Conservation (phyloP, 2,113 vertebrate species). For the Catharus fuscescens region DNA sequence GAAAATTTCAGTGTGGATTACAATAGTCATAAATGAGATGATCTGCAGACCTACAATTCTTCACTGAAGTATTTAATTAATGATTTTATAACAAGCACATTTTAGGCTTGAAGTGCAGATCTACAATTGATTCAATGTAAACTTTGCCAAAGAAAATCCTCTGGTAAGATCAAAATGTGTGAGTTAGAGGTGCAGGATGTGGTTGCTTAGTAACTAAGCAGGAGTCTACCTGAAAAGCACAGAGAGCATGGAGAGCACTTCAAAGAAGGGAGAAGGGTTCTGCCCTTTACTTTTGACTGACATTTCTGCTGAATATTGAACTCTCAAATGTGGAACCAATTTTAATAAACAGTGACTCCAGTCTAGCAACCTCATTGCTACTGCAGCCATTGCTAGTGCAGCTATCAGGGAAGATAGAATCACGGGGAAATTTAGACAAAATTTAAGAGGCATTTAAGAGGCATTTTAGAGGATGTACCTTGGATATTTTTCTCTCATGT, state of each 20-base stretch:
- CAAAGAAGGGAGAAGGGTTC: neutral
- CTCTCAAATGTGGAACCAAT: neutral
- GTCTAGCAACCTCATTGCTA: neutral
- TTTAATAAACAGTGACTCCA: neutral
- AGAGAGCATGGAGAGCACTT: neutral
- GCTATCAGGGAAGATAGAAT: neutral
- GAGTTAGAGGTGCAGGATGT: neutral
- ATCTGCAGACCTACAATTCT: neutral
- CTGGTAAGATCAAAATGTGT: neutral
- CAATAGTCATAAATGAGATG: neutral
- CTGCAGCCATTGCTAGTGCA: neutral
- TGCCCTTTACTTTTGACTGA: neutral
- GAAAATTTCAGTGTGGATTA: neutral
- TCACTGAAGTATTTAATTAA: neutral
- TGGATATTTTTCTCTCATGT: neutral
- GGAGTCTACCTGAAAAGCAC: neutral
- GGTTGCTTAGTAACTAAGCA: conserved; percentile 38
- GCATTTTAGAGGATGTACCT: neutral
- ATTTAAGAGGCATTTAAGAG: neutral
- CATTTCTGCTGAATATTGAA: neutral
- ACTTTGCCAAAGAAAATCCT: neutral
- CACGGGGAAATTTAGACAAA: neutral
- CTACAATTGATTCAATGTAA: neutral
- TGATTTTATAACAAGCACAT: neutral
- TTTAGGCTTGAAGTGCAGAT: neutral